These are phyloP conservation scores for Dendroctonus valens DNA, from an alignment of 1,140 invertebrate species.

Conservation along the genomic window DNA sequence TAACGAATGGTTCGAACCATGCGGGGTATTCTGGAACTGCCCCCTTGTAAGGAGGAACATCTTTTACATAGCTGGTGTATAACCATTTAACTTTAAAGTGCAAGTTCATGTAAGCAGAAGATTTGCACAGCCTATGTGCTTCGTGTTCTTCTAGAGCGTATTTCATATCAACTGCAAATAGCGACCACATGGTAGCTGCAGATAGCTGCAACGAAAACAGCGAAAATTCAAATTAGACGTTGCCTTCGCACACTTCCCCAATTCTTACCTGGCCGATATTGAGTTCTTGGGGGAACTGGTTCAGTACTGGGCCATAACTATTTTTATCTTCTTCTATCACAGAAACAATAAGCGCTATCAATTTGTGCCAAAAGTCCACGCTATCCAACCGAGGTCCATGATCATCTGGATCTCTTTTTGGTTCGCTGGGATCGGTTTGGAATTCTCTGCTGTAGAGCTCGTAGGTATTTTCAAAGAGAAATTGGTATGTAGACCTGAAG, in stretches of 20 bases:
- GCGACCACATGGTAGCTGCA: slow-evolving; percentile 94
- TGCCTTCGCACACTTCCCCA: too few relatives aligned
- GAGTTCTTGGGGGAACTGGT: slow-evolving; percentile 92
- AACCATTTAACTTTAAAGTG: slow-evolving; percentile 99
- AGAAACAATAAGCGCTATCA: slow-evolving; percentile 96
- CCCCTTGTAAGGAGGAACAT: slow-evolving; percentile 94
- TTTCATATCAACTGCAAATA: slow-evolving; percentile 98
- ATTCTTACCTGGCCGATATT: slow-evolving; percentile 79
- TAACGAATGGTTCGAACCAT: slow-evolving; percentile 99
- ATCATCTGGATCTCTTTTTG: slow-evolving; percentile 83
- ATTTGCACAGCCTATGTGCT: slow-evolving; percentile 92
- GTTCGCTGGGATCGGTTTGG: slow-evolving; percentile 86
- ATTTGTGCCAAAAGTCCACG: slow-evolving; percentile 97
- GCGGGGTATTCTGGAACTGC: slow-evolving; percentile 94
- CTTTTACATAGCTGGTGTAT: slow-evolving; percentile 97
- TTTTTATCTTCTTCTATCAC: slow-evolving; percentile 99
- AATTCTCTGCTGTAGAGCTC: slow-evolving; percentile 93
- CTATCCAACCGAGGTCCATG: slow-evolving; percentile 87
- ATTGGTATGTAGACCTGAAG: slow-evolving; percentile 92
- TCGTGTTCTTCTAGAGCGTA: slow-evolving; percentile 98
- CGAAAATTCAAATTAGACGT: neutral
- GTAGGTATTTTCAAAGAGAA: slow-evolving; percentile 97
- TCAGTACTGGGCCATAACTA: slow-evolving; percentile 97
- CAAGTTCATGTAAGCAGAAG: slow-evolving; percentile 98
- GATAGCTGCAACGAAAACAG: slow-evolving; percentile 71